These are phyloP conservation scores for Neomorphus geoffroyi DNA, from an alignment of 2,797 vertebrate genomes.

Conservation along the genomic window DNA sequence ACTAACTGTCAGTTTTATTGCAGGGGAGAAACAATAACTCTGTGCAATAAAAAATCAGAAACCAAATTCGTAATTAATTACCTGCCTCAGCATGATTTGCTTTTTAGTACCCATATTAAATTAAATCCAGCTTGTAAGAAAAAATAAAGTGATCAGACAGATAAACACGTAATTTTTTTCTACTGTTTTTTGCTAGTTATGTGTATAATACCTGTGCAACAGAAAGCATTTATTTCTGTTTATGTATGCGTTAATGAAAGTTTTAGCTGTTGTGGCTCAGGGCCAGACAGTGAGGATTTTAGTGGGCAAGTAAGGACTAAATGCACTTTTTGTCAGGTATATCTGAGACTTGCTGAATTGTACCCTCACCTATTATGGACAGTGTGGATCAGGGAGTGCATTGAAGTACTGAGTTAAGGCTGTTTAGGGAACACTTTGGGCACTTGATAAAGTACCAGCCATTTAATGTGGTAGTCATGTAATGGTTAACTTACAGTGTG, in stretches of 20 bases:
- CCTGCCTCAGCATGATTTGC: neutral
- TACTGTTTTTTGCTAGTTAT: neutral
- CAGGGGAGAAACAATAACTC: neutral
- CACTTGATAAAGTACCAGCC: neutral
- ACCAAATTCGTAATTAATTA: slow-evolving; percentile 24
- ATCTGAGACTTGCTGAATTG: neutral
- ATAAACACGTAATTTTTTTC: neutral
- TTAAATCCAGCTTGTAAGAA: neutral
- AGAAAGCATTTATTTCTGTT: neutral
- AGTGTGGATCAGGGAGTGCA: neutral
- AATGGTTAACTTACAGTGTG: neutral
- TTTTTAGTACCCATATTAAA: neutral
- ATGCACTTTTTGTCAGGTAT: neutral
- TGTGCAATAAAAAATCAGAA: slow-evolving; percentile 4
- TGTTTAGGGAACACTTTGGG: neutral
- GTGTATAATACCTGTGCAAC: neutral
- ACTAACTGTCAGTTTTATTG: slow-evolving; percentile 40
- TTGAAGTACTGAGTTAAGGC: neutral
- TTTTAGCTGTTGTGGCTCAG: neutral
- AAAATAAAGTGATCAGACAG: neutral
- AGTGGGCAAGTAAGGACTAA: neutral
- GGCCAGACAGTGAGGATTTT: neutral
- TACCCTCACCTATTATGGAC: neutral
- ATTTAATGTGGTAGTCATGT: neutral
- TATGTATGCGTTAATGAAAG: neutral